These are phyloP conservation scores for Peromyscus attwateri DNA, from an alignment of 2,797 vertebrate genomes.

Conservation along the genomic window DNA sequence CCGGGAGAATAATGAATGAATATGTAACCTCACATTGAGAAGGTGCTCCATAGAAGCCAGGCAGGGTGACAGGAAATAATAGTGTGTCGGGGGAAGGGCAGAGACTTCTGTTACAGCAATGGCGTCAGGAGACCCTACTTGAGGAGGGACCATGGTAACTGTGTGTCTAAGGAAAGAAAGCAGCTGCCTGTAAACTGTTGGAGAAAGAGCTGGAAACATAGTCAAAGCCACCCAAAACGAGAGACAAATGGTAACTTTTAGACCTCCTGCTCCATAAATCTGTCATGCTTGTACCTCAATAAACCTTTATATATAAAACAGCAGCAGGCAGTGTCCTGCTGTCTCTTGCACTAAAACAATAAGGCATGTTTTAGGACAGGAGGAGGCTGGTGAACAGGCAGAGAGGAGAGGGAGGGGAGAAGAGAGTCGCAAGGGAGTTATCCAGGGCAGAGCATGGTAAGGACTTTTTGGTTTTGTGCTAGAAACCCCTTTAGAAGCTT, in stretches of 20 bases:
- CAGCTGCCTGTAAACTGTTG: not conserved
- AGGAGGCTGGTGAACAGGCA: not conserved
- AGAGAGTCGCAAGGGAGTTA: too few relatives aligned
- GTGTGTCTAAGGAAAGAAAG: not conserved
- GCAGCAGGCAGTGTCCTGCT: not conserved
- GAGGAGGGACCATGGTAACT: not conserved
- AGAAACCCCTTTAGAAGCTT: not conserved
- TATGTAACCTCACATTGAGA: not conserved
- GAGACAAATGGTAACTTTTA: not conserved
- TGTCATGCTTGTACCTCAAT: not conserved
- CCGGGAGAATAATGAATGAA: not conserved
- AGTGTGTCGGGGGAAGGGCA: not conserved
- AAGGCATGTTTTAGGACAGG: not conserved
- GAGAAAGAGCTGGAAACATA: not conserved
- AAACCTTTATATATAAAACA: constrained; percentile 61
- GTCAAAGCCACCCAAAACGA: not conserved
- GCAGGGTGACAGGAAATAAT: not conserved
- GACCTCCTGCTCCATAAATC: not conserved
- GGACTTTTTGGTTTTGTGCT: not conserved
- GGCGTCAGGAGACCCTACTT: not conserved
- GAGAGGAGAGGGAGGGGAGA: not conserved
- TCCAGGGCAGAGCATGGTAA: not conserved
- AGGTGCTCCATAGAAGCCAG: not conserved
- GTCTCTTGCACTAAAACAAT: not conserved
- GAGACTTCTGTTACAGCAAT: not conserved